Evolutionary conservation across 2,113 vertebrate species (phyloP).

Genomic region (Blennius ocellaris): DNA sequence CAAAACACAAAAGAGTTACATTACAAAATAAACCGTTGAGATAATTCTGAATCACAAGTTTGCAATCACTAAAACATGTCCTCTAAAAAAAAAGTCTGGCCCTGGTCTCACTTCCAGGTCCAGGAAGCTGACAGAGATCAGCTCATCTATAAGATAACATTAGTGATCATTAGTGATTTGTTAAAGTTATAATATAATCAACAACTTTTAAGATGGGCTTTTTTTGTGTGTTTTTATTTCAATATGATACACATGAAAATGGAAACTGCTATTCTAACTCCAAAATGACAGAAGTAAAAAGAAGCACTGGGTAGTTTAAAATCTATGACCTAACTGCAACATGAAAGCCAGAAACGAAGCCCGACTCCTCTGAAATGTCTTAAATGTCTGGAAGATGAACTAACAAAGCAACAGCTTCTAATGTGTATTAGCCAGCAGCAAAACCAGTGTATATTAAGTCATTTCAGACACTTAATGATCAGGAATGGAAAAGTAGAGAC

Average conservation of each 20-base stretch:
- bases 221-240: constrained; percentile 18
- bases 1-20: constrained; percentile 77
- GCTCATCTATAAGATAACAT: constrained; percentile 5
- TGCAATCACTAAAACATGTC: constrained; percentile 39
- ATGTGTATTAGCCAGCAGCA: constrained; percentile 25
- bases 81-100: constrained; percentile 16
- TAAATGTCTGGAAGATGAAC: too few species aligned
- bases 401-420: constrained; percentile 24
- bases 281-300: constrained; percentile 23
- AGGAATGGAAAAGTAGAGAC: constrained; percentile 47
- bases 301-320: constrained; percentile 38
- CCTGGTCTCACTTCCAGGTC: constrained; percentile 18
- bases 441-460: constrained; percentile 51
- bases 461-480: constrained; percentile 39
- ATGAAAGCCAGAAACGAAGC: constrained; percentile 28
- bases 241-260: constrained; percentile 30
- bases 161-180: constrained; percentile 21
- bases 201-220: constrained; percentile 2
- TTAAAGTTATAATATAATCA: constrained; percentile 55
- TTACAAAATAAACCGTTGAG: constrained; percentile 73
- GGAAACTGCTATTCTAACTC: constrained; percentile 22
- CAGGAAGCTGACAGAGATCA: neutral
- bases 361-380: too few species aligned
- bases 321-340: constrained; percentile 44
- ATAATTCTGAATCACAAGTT: constrained; percentile 67